A percentile compares a stretch with the other conserved stretches of the same genome.
phyloP scores from a whole-genome alignment of 1,140 invertebrate genomes.

The Cydia fagiglandana region DNA sequence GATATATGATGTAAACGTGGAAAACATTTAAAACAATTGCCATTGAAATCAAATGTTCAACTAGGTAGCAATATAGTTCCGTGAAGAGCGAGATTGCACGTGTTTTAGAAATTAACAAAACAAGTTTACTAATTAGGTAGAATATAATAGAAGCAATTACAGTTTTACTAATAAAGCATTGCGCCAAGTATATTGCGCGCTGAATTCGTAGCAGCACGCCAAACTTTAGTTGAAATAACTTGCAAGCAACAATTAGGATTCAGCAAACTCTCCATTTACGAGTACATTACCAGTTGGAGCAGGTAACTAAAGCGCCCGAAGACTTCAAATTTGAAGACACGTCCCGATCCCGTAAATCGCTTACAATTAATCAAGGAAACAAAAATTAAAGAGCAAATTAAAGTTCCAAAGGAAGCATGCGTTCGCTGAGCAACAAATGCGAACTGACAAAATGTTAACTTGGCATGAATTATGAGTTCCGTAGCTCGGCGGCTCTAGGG shows the following conservation, averaged over 20 bases:
- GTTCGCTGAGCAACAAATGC: slow-evolving; percentile 57
- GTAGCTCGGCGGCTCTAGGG: slow-evolving; percentile 61
- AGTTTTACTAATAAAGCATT: not conserved
- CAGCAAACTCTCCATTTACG: slow-evolving; percentile 7
- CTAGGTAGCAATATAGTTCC: too few relatives aligned
- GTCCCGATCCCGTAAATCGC: slow-evolving; percentile 35
- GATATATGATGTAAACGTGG: too few relatives aligned
- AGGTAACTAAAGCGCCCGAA: slow-evolving; percentile 4
- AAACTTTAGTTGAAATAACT: not conserved
- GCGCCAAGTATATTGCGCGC: not conserved
- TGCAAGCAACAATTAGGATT: not conserved
- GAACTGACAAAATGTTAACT: slow-evolving; percentile 76
- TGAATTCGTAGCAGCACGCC: not conserved
- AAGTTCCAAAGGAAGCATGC: slow-evolving; percentile 51
- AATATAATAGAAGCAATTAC: not conserved
- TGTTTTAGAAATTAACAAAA: too few relatives aligned
- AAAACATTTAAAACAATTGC: too few relatives aligned
- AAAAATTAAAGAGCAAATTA: slow-evolving; percentile 47
- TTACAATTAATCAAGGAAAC: slow-evolving; percentile 50
- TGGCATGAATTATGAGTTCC: slow-evolving; percentile 74
- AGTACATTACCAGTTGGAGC: not conserved
- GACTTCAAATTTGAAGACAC: slow-evolving; percentile 38
- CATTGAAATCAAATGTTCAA: too few relatives aligned
- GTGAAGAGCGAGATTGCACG: too few relatives aligned
- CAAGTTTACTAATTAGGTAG: too few relatives aligned